phyloP scores from a whole-genome alignment of 2,888 invertebrate species.

The Lamproptera curius region DNA sequence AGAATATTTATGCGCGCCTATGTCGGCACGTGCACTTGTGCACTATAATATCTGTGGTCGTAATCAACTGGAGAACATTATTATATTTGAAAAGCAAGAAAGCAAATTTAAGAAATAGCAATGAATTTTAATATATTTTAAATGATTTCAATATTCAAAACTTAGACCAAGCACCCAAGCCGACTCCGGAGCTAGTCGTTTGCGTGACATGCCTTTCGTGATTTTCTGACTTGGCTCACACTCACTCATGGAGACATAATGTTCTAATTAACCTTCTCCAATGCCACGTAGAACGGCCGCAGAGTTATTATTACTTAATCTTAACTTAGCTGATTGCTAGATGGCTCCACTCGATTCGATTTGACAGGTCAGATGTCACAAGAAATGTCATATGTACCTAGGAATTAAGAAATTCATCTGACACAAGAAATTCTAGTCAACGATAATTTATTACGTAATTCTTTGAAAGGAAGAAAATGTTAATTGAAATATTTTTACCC shows the following conservation, averaged over 20 bases:
- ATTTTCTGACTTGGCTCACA: conserved; percentile 26
- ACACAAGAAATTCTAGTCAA: too few relatives aligned
- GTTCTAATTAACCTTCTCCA: conserved; percentile 22
- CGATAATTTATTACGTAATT: too few relatives aligned
- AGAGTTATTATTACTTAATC: conserved; percentile 14
- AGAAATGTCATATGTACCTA: background rate
- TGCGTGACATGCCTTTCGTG: conserved; percentile 27
- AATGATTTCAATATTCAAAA: background rate
- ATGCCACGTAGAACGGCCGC: conserved; percentile 15
- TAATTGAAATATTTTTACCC: too few relatives aligned
- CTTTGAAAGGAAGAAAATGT: too few relatives aligned
- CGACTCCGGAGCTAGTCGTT: conserved; percentile 26
- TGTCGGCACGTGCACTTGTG: too few relatives aligned
- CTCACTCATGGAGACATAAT: conserved; percentile 24
- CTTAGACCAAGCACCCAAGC: conserved; percentile 15
- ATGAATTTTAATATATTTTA: too few relatives aligned
- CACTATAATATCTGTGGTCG: too few relatives aligned
- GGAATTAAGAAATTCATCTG: too few relatives aligned
- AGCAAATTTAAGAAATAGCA: too few relatives aligned
- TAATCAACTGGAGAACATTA: too few relatives aligned
- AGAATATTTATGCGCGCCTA: too few relatives aligned
- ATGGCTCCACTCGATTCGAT: conserved; percentile 7
- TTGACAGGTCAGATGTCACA: conserved; percentile 2
- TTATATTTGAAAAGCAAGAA: too few relatives aligned
- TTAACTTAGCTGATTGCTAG: conserved; percentile 12